Evolutionary conservation across 2,888 invertebrate genomes (phyloP).

Genomic region (Lamellibrachia satsuma): DNA sequence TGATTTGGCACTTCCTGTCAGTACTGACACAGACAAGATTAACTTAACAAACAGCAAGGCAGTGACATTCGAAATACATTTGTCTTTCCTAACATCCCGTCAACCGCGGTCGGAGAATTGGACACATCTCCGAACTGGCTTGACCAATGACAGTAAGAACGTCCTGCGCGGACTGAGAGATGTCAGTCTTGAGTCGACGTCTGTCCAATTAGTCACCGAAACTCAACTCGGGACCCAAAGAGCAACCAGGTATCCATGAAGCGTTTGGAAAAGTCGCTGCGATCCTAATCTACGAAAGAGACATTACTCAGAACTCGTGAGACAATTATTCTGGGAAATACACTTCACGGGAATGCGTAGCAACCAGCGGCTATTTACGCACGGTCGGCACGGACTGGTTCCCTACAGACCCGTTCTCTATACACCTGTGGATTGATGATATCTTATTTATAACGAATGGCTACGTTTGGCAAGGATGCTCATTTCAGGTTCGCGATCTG

Average conservation of each 20-base stretch:
- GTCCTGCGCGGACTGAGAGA: not conserved
- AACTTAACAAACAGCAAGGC: not conserved
- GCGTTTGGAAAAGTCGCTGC: not conserved
- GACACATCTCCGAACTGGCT: not conserved
- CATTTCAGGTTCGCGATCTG: not conserved
- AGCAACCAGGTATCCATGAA: not conserved
- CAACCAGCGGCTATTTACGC: not conserved
- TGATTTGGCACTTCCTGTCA: not conserved
- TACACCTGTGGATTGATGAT: not conserved
- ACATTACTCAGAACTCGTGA: not conserved
- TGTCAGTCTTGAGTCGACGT: not conserved
- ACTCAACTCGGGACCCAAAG: not conserved
- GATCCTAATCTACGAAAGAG: not conserved
- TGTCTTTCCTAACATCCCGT: not conserved
- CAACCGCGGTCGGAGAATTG: not conserved
- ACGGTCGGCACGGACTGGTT: not conserved
- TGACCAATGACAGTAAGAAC: not conserved
- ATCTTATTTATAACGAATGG: not conserved
- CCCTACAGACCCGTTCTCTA: not conserved
- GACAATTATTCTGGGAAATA: not conserved
- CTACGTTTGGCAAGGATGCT: not conserved
- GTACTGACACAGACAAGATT: not conserved
- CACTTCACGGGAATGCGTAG: not conserved
- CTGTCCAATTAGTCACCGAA: not conserved
- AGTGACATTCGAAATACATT: not conserved